Evolutionary conservation across 2,113 vertebrate genomes (phyloP).

Genomic region (Tichodroma muraria): DNA sequence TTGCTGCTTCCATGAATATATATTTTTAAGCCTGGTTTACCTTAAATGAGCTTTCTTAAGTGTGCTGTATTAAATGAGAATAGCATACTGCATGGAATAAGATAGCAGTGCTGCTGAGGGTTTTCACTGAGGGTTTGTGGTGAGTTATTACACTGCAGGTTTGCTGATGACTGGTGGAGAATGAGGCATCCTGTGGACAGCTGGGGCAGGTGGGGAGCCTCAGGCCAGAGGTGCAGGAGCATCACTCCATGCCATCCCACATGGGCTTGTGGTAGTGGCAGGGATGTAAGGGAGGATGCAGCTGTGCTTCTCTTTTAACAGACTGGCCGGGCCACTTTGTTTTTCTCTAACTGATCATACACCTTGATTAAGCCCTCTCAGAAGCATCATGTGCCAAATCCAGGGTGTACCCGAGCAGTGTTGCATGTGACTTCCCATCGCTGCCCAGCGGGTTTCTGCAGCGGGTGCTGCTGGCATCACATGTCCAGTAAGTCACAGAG

Average conservation of each 20-base stretch:
- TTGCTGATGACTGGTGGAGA: not conserved
- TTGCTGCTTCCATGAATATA: not conserved
- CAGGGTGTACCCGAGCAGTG: not conserved
- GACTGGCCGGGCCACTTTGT: not conserved
- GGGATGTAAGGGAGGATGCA: not conserved
- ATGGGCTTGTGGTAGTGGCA: accelerated
- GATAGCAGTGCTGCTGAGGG: accelerated
- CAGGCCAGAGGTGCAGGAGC: not conserved
- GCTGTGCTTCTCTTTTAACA: not conserved
- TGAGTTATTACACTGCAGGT: not conserved
- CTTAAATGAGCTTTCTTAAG: not conserved
- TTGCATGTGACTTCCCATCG: accelerated
- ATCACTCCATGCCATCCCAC: accelerated
- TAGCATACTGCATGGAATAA: not conserved
- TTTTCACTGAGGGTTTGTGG: not conserved
- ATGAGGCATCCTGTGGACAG: not conserved
- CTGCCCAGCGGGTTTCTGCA: not conserved
- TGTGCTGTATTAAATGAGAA: not conserved
- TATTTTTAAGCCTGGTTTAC: not conserved
- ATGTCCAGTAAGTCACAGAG: accelerated
- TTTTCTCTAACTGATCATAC: not conserved
- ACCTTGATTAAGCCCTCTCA: not conserved
- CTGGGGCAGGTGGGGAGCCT: not conserved
- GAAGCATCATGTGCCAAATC: not conserved
- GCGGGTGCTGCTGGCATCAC: not conserved